These are phyloP conservation scores for Pheosia tremula DNA, from an alignment of 2,888 invertebrate species.

Conservation along the genomic window DNA sequence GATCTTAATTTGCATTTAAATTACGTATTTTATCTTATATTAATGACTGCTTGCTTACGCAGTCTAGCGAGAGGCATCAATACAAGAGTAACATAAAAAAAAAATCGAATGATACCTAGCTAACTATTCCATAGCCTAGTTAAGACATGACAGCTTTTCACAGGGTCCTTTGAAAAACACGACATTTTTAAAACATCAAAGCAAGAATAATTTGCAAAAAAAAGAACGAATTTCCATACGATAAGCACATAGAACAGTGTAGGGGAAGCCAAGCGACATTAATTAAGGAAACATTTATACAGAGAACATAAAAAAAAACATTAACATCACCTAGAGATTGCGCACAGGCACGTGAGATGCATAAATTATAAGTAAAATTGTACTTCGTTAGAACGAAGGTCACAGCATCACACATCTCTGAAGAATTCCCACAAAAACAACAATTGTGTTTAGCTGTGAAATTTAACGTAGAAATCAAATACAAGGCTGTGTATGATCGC, in stretches of 20 bases:
- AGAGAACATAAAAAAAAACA: too few species aligned
- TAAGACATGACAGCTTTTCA: too few species aligned
- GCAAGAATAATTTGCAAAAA: too few species aligned
- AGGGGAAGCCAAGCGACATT: too few species aligned
- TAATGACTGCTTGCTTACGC: not conserved
- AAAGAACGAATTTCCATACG: too few species aligned
- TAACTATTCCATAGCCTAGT: too few species aligned
- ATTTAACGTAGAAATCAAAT: constrained; percentile 13
- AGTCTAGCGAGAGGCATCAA: not conserved
- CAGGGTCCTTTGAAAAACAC: too few species aligned
- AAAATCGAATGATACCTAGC: too few species aligned
- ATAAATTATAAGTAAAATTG: constrained; percentile 7
- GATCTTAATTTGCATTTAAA: not conserved
- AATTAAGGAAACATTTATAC: too few species aligned
- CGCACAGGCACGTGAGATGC: constrained; percentile 12
- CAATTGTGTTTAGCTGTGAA: constrained; percentile 13
- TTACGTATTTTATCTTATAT: not conserved
- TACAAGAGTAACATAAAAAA: not conserved
- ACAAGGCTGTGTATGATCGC: constrained; percentile 12
- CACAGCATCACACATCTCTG: constrained; percentile 8
- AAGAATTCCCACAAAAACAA: constrained; percentile 10
- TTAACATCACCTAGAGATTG: not conserved
- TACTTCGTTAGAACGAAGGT: constrained; percentile 8
- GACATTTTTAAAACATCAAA: too few species aligned
- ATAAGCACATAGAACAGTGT: too few species aligned